Conservation (phyloP, 2,797 vertebrate genomes). For the Syngnathus acus region DNA sequence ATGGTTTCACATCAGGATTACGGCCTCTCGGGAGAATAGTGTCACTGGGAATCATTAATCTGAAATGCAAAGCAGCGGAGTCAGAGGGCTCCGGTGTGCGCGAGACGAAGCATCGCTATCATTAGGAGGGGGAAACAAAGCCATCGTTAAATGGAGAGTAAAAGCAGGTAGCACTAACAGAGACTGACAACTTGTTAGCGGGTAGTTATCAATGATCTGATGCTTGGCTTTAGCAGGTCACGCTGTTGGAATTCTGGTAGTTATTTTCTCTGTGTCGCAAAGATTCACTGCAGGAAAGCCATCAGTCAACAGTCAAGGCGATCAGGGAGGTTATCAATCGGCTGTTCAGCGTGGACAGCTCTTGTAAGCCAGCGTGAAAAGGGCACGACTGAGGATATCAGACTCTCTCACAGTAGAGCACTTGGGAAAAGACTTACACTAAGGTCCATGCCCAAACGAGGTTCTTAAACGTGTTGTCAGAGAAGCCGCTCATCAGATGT, state of each 20-base stretch:
- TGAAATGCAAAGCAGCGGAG: constrained; percentile 47
- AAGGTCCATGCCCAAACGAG: not conserved
- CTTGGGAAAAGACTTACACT: not conserved
- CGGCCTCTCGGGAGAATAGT: constrained; percentile 20
- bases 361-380: constrained; percentile 19
- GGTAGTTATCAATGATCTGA: constrained; percentile 26
- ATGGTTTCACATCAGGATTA: constrained; percentile 33
- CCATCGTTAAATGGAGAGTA: not conserved
- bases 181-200: constrained; percentile 18
- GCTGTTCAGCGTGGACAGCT: constrained; percentile 23
- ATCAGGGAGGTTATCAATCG: constrained; percentile 24
- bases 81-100: constrained; percentile 16
- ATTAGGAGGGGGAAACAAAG: not conserved
- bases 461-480: not conserved
- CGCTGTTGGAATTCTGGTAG: constrained; percentile 2
- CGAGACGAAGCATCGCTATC: not conserved
- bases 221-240: constrained; percentile 10
- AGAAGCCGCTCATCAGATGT: not conserved
- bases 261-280: constrained; percentile 36
- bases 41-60: constrained; percentile 30
- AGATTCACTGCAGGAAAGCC: constrained; percentile 35
- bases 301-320: constrained; percentile 29
- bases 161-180: constrained; percentile 10
- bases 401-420: not conserved
- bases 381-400: constrained; percentile 4